Evolutionary conservation across 2,797 vertebrate genomes (phyloP).

Genomic region (Sebastes melanostomus): DNA sequence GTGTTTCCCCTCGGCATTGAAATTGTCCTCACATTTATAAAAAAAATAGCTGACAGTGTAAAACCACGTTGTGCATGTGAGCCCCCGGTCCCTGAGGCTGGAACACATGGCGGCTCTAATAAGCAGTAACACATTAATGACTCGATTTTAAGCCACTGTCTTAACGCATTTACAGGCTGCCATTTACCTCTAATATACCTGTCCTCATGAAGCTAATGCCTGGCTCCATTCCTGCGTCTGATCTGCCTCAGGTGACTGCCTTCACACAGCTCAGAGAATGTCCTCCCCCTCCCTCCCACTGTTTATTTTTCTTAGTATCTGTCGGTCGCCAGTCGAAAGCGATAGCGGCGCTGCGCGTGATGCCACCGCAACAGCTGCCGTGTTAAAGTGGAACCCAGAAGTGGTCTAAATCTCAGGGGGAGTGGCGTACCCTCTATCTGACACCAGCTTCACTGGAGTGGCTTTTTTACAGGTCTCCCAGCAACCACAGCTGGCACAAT

Average conservation of each 20-base stretch:
- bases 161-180: constrained; percentile 59
- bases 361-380: constrained; percentile 59
- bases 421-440: constrained; percentile 33
- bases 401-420: constrained; percentile 29
- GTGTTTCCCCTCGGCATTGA: neutral
- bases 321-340: constrained; percentile 35
- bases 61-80: neutral
- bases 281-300: constrained; percentile 23
- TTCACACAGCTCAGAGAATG: constrained; percentile 24
- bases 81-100: constrained; percentile 3
- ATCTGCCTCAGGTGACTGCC: constrained; percentile 47
- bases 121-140: constrained; percentile 58
- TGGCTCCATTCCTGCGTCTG: constrained; percentile 41
- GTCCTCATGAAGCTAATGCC: constrained; percentile 58
- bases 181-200: constrained; percentile 60
- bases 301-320: constrained; percentile 62
- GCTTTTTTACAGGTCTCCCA: constrained; percentile 22
- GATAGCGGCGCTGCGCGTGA: constrained; percentile 18
- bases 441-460: constrained; percentile 26
- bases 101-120: constrained; percentile 62
- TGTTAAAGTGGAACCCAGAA: constrained; percentile 46
- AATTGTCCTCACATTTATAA: constrained; percentile 1
- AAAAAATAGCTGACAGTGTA: constrained; percentile 20
- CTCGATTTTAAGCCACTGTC: constrained; percentile 63
- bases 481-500: constrained; percentile 24